Evolutionary conservation across 2,113 vertebrate species (phyloP).

Genomic region (Hemibagrus wyckioides): DNA sequence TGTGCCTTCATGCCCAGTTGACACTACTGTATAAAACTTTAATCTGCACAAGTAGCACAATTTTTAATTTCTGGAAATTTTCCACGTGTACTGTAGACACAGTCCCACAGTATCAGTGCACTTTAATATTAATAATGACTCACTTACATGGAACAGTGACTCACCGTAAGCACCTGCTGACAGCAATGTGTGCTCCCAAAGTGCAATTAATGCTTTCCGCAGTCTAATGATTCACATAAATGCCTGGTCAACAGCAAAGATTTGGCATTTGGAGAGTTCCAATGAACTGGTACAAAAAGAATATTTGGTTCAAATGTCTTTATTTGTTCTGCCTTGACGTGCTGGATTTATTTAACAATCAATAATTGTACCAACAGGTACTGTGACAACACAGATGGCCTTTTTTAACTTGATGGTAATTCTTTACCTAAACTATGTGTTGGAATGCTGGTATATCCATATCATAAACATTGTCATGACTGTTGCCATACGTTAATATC

Average conservation of each 20-base stretch:
- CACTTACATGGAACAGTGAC: conserved; percentile 27
- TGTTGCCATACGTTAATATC: not conserved
- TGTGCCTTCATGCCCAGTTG: conserved; percentile 1
- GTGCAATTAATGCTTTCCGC: not conserved
- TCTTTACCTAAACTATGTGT: not conserved
- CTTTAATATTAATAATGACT: conserved; percentile 42
- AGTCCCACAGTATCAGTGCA: conserved; percentile 10
- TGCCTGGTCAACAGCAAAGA: not conserved
- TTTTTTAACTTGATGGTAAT: too few species aligned
- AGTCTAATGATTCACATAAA: not conserved
- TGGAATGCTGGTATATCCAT: not conserved
- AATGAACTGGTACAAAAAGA: not conserved
- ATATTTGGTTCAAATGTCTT: not conserved
- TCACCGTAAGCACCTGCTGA: conserved; percentile 4
- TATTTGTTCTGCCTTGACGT: not conserved
- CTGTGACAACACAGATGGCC: not conserved
- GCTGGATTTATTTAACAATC: not conserved
- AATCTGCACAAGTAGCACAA: not conserved
- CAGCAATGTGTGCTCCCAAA: conserved; percentile 5
- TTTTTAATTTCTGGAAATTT: conserved; percentile 2
- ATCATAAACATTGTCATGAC: not conserved
- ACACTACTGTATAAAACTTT: not conserved
- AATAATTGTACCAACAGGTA: not conserved
- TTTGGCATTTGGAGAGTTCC: not conserved
- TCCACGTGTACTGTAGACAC: not conserved